Percentiles rank a stretch among this genome's conserved stretches.
These are phyloP conservation scores for Acleris cristana DNA, from an alignment of 2,888 invertebrate species.

Conservation along the genomic window DNA sequence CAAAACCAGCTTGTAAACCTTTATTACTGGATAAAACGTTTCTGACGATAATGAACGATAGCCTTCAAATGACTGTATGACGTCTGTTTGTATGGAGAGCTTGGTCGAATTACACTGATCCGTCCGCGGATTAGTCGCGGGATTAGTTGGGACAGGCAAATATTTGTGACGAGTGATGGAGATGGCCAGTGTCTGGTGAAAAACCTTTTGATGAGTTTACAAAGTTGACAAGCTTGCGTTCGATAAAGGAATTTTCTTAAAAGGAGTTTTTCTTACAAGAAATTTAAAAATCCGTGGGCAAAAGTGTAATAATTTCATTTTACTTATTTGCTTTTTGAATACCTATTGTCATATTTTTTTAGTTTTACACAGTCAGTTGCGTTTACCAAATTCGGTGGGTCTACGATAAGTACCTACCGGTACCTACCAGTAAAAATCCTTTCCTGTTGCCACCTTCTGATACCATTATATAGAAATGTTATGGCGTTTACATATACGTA, in stretches of 20 bases:
- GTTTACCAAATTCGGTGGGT: too few species aligned
- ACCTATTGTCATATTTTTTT: too few species aligned
- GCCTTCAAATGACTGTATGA: conserved; percentile 50
- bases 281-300: too few species aligned
- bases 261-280: not conserved
- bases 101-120: conserved; percentile 28
- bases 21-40: conserved; percentile 30
- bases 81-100: conserved; percentile 40
- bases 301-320: too few species aligned
- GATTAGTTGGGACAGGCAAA: conserved; percentile 46
- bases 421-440: too few species aligned
- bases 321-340: too few species aligned
- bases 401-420: too few species aligned
- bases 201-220: conserved; percentile 3
- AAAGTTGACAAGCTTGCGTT: not conserved
- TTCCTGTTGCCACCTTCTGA: too few species aligned
- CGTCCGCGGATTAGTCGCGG: conserved; percentile 45
- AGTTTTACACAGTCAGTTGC: too few species aligned
- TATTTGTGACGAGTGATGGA: conserved; percentile 52
- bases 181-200: conserved; percentile 45
- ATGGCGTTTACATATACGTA: too few species aligned
- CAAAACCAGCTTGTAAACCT: conserved; percentile 30
- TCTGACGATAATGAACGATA: conserved; percentile 35
- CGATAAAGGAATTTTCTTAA: not conserved
- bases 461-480: too few species aligned